Evolutionary conservation across 2,113 vertebrate species (phyloP).

Genomic region (Heterocephalus glaber): DNA sequence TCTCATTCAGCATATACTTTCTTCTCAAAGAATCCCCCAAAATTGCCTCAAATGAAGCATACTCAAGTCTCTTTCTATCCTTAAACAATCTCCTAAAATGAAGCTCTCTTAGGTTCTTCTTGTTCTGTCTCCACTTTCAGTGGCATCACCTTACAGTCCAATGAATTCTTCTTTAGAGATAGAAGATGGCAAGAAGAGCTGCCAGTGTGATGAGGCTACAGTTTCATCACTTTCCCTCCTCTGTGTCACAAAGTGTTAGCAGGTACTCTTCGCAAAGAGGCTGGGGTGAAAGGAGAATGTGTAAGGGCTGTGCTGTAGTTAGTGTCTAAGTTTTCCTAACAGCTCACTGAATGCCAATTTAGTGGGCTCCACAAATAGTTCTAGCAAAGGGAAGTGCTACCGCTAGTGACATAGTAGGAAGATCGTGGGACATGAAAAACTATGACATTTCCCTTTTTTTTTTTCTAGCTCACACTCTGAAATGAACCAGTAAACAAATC

Average conservation of each 20-base stretch:
- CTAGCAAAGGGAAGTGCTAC: not conserved
- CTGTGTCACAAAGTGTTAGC: not conserved
- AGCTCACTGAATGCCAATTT: slow-evolving; percentile 31
- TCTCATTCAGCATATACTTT: not conserved
- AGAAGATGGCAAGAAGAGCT: not conserved
- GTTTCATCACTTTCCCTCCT: not conserved
- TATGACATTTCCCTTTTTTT: not conserved
- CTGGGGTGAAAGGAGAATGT: not conserved
- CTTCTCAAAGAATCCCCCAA: not conserved
- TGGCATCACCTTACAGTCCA: no score
- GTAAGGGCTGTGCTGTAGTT: not conserved
- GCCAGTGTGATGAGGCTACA: not conserved
- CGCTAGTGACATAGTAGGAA: not conserved
- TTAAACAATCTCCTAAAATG: not conserved
- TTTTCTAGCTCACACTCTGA: slow-evolving; percentile 15
- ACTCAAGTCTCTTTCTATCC: not conserved
- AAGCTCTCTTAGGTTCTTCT: not conserved
- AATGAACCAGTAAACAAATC: slow-evolving; percentile 61
- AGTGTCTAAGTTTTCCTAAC: not conserved
- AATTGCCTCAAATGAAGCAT: not conserved
- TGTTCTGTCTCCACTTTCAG: not conserved
- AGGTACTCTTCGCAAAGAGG: not conserved
- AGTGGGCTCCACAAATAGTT: not conserved
- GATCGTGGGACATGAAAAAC: slow-evolving; percentile 32
- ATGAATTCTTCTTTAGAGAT: not conserved